Percentiles rank a stretch among this genome's conserved stretches.
These are phyloP conservation scores for Stegophylla sp. DNA, from an alignment of 2,888 invertebrate genomes.

Conservation along the genomic window DNA sequence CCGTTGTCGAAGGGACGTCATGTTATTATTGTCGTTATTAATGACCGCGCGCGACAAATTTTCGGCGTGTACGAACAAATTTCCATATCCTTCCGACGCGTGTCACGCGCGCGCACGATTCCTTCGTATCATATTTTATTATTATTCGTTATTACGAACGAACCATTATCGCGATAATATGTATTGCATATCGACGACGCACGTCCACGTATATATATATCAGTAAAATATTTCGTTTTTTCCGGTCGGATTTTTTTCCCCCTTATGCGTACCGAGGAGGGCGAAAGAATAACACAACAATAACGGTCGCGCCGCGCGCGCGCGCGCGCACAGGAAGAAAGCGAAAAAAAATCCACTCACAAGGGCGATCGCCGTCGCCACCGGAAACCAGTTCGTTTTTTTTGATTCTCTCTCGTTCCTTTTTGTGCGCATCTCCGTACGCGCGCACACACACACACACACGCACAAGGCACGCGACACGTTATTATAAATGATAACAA, in stretches of 20 bases:
- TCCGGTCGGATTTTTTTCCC: not conserved
- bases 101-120: conserved; percentile 2
- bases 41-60: conserved; percentile 58
- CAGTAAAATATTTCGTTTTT: conserved; percentile 1
- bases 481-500: not conserved
- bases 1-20: conserved; percentile 53
- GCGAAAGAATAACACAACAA: not conserved
- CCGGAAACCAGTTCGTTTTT: conserved; percentile 56
- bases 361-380: not conserved
- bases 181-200: not conserved
- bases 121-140: no score
- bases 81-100: conserved; percentile 59
- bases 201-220: no score
- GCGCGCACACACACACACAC: not conserved
- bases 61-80: conserved; percentile 57
- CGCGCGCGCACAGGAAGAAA: not conserved
- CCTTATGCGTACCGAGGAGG: not conserved
- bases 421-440: not conserved
- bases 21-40: no score
- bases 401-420: no score
- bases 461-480: conserved; percentile 47
- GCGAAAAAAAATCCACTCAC: not conserved
- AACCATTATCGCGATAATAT: no score
- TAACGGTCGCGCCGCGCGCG: not conserved
- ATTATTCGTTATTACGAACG: no score